Evolutionary conservation across 2,888 invertebrate species (phyloP), one percentile per base, ranked within the genome.

Genomic region (Asteroscopus sphinx): DNA sequence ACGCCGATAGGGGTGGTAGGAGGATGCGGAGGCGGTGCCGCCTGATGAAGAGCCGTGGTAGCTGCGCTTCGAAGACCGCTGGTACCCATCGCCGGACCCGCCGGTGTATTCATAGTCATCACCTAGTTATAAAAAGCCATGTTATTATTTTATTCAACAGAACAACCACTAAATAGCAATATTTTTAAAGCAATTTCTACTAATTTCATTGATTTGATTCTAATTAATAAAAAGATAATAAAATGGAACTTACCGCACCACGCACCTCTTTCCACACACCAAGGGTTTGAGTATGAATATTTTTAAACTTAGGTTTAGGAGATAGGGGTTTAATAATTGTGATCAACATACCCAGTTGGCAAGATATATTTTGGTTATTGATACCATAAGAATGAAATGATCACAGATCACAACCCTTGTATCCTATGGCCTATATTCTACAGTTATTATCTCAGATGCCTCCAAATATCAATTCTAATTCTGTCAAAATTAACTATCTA

Each of bases 61-160:
- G 78, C 86, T 89, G 55, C 94, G 92, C 82, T 94, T 94, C 26
- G 93, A 88, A 33, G 94, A 81, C 65, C 90, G 86, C 77, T 93
- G 94, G 73, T 93, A 92, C 1, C 94, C 94, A 44, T 94, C 94
- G 52, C 94, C 94, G 12, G 94, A 93, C 1, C 91, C 94, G 33
- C 94, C 94, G 44, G 93, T 90, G 82, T 92, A 92, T 76, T 94
- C 94, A 86, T 91, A 93, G 78, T 94, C 94, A 76, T 94, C 94
- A 84, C 92, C 93, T 92, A 79, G 13, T 45, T 53, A 62, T 40
- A 63, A 13, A 63, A 39, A 46, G 44, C 46, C n/a, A 56, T 30
- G 30, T 73, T 68, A 70, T 39, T 49, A 56, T 48, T 15, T n/a
- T 21, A 1, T 46, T 39, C 55, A 48, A 55, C 35, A 13, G 42